Percentiles rank a stretch among this genome's conserved stretches.
phyloP scores from a whole-genome alignment of 2,113 vertebrate species.

The Probosciger aterrimus region DNA sequence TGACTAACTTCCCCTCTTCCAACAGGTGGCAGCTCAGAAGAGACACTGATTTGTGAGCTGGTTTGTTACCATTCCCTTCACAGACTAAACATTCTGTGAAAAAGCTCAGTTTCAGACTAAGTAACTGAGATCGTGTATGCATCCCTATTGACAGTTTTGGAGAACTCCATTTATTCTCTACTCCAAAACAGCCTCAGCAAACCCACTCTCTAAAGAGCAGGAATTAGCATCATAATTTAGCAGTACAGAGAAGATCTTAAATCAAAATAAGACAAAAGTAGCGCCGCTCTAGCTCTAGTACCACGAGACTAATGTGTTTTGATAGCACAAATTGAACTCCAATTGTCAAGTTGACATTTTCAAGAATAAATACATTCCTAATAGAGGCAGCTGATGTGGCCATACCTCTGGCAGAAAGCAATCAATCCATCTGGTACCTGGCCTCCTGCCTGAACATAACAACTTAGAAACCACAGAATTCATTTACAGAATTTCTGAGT shows the following conservation, averaged over 20 bases:
- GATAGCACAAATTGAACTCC: conserved; percentile 38
- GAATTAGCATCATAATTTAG: background rate
- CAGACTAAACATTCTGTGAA: background rate
- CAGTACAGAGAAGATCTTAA: background rate
- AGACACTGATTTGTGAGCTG: background rate
- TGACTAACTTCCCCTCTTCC: background rate
- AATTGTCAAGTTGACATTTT: conserved; percentile 11
- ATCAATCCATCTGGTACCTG: conserved; percentile 45
- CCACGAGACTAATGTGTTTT: background rate
- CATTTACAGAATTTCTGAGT: conserved; percentile 27
- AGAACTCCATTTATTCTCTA: background rate
- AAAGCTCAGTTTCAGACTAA: background rate
- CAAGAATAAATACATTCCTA: conserved; percentile 27
- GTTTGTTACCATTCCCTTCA: background rate
- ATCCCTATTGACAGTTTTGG: background rate
- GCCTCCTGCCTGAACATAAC: conserved; percentile 39
- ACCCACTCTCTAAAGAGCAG: background rate
- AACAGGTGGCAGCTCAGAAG: background rate
- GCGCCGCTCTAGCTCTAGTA: background rate
- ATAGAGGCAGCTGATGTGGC: conserved; percentile 35
- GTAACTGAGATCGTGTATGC: background rate
- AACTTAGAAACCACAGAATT: conserved; percentile 39
- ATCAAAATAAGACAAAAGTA: background rate
- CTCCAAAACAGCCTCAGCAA: background rate
- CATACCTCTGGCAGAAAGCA: conserved; percentile 49